Evolutionary conservation across 2,888 invertebrate species (phyloP).

Genomic region (Megaustenia siamemsis): DNA sequence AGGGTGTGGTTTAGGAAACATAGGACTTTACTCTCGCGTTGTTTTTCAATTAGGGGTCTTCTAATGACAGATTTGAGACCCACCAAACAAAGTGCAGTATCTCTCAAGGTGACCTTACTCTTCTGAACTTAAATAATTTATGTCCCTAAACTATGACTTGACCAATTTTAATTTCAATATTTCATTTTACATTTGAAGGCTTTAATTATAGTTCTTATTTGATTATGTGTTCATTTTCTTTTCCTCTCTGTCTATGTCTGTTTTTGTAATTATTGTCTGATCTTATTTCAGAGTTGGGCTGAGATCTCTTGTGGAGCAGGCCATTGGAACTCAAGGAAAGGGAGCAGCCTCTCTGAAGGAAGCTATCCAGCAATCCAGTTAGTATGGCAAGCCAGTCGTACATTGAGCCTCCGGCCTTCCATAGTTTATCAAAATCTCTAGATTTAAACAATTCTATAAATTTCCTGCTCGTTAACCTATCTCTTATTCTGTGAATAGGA

Average conservation of each 20-base stretch:
- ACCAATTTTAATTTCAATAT: no score
- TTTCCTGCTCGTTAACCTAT: background rate
- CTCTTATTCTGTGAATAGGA: background rate
- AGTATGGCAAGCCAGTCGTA: constrained; percentile 59
- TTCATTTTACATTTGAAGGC: no score
- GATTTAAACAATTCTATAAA: background rate
- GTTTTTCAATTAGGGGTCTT: no score
- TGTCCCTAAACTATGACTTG: no score
- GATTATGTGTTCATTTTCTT: background rate
- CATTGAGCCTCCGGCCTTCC: constrained; percentile 46
- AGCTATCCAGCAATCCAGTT: constrained; percentile 65
- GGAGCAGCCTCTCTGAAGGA: constrained; percentile 62
- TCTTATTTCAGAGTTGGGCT: constrained; percentile 56
- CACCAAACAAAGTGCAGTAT: no score
- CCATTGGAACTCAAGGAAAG: constrained; percentile 60
- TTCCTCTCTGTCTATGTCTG: background rate
- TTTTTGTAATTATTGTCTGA: background rate
- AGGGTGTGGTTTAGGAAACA: no score
- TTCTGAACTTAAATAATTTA: no score
- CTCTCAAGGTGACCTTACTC: no score
- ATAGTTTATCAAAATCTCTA: constrained; percentile 42
- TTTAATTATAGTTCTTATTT: no score
- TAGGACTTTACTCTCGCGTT: no score
- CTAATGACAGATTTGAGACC: no score
- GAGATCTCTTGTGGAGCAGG: constrained; percentile 60